Percentiles rank a stretch among this genome's conserved stretches.
phyloP scores from a whole-genome alignment of 2,113 vertebrate species.

The Leptobrachium leishanense region DNA sequence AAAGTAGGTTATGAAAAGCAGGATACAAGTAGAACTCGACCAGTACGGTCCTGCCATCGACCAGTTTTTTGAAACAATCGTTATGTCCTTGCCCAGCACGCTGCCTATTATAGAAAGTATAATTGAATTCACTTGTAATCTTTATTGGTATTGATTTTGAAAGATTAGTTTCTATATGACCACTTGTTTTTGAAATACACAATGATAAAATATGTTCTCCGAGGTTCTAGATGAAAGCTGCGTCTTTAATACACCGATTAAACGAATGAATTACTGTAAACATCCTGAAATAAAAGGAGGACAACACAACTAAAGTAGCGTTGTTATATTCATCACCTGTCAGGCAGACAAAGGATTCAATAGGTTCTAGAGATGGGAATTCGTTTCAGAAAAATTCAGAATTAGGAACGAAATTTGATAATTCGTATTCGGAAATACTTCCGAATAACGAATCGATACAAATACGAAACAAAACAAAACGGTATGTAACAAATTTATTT shows the following conservation, averaged over 20 bases:
- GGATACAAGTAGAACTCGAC: conserved; percentile 23
- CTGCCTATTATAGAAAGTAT: conserved; percentile 26
- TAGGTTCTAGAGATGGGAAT: no score
- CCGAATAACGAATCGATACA: no score
- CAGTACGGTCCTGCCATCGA: conserved; percentile 14
- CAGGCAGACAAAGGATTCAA: no score
- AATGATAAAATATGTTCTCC: background rate
- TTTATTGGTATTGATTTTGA: conserved; percentile 37
- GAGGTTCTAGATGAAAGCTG: background rate
- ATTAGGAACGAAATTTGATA: no score
- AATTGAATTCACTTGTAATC: conserved; percentile 44
- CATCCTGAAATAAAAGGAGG: no score
- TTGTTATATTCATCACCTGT: no score
- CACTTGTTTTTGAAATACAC: background rate
- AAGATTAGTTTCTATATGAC: conserved; percentile 23
- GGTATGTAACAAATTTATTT: no score
- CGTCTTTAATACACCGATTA: background rate
- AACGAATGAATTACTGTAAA: no score
- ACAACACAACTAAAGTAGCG: no score
- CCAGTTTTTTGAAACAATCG: conserved; percentile 15
- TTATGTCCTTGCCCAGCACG: conserved; percentile 32
- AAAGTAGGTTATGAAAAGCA: conserved; percentile 13
- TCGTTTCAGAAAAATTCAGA: no score
- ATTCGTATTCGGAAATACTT: no score
- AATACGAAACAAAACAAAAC: no score